A percentile compares a stretch with the other conserved stretches of the same genome.
Conservation (phyloP, 2,888 invertebrate species). For the Synanthedon vespiformis region DNA sequence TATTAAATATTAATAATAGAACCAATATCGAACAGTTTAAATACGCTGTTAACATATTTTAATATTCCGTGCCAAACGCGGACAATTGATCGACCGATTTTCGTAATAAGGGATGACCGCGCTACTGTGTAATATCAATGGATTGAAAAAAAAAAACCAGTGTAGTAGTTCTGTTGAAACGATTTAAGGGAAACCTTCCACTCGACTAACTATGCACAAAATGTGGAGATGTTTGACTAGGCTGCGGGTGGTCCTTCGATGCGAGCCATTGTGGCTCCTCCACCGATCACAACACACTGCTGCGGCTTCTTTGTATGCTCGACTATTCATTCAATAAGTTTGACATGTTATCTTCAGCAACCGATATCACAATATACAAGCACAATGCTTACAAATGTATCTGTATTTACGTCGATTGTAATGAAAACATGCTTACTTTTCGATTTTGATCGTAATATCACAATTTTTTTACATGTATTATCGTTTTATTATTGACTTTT, state of each 20-base stretch:
- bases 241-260: slow-evolving; percentile 50
- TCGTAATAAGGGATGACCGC: slow-evolving; percentile 20
- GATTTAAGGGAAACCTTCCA: slow-evolving; percentile 37
- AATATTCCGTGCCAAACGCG: slow-evolving; percentile 23
- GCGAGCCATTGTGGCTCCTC: slow-evolving; percentile 28
- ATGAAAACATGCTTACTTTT: too few relatives aligned
- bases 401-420: too few relatives aligned
- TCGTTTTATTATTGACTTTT: too few relatives aligned
- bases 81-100: slow-evolving; percentile 50
- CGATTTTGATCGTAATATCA: too few relatives aligned
- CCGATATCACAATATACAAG: too few relatives aligned
- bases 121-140: slow-evolving; percentile 24
- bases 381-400: too few relatives aligned
- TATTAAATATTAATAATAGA: too few relatives aligned
- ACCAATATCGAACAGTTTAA: too few relatives aligned
- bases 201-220: slow-evolving; percentile 40
- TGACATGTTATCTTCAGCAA: not conserved
- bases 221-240: slow-evolving; percentile 20
- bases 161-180: slow-evolving; percentile 18
- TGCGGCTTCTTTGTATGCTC: slow-evolving; percentile 11
- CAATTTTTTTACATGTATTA: too few relatives aligned
- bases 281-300: slow-evolving; percentile 38
- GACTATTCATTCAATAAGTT: slow-evolving; percentile 6
- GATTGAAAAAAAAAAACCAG: slow-evolving; percentile 15
- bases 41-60: not conserved